Evolutionary conservation across 2,797 vertebrate species (phyloP), one percentile per base, ranked within the genome.

Genomic region (Sebastes kiyomatsui): DNA sequence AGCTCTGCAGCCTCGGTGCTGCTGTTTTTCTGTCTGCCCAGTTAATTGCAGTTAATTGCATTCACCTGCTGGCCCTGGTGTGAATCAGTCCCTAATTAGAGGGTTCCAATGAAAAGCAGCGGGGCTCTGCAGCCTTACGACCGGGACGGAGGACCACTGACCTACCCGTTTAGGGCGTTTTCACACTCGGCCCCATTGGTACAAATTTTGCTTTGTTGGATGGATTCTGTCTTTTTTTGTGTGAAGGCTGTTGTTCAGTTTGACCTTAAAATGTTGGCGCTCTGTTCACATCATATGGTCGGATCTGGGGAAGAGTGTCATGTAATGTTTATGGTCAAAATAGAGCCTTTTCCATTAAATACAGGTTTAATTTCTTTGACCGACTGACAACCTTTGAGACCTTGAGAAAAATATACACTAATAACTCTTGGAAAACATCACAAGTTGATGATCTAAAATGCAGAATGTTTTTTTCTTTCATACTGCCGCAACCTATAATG

Each of bases 11-110:
- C 67, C 67, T 35, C 70, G 3, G 3, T 7, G 42, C 81, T 22
- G 70, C 70, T 67, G 75, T 23, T 49, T 68, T 59, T 83, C 23
- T 5, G 72, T 84, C 69, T 16, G 35, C 74, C 33, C 71, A 65
- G 76, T 59, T 89, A 89, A 90, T 87, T 87, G 77, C 80, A 84
- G 84, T 66, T 88, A 83, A 90, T 87, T 80, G 75, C 71, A 14
- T 82, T 90, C 82, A 87, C 86, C 84, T 87, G 80, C 84, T 79
- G 84, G 76, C 67, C 75, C 69, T 20, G 67, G 76, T 66, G 81
- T 75, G 75, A 81, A 70, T 77, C 73, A 42, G 77, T 14, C 46
- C 10, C 81, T 84, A 82, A 91, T 90, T 83, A 89, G 28, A 84
- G 73, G 73, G 56, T 81, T 33, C 3, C 61, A 55, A 42, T 66